Conservation (phyloP, 2,113 vertebrate genomes). For the Xiphias gladius region DNA sequence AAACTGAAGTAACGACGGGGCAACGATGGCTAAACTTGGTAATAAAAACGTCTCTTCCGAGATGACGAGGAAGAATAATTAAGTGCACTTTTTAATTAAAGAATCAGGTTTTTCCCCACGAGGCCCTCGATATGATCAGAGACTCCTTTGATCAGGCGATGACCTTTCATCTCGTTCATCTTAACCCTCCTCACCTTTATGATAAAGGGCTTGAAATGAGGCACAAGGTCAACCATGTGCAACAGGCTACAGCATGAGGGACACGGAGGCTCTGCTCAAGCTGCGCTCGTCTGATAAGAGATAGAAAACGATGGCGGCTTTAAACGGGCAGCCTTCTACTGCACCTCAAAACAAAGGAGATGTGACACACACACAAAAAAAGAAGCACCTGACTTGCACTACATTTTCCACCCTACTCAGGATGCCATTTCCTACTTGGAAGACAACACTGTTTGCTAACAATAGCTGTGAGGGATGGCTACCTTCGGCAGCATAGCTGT, state of each 20-base stretch:
- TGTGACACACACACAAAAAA: not conserved
- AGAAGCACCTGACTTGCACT: not conserved
- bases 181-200: constrained; percentile 1
- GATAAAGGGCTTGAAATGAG: not conserved
- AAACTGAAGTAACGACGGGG: constrained; percentile 14
- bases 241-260: not conserved
- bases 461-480: not conserved
- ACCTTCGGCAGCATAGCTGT: not conserved
- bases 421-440: not conserved
- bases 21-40: constrained; percentile 20
- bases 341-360: not conserved
- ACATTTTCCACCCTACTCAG: not conserved
- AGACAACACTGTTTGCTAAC: not conserved
- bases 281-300: not conserved
- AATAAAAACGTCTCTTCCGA: constrained; percentile 27
- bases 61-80: constrained; percentile 40
- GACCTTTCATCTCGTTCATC: constrained; percentile 48
- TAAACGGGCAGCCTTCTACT: not conserved
- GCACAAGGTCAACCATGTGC: not conserved
- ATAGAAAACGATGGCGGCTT: not conserved
- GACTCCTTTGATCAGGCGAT: constrained; percentile 62
- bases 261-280: not conserved
- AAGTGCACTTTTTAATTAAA: constrained; percentile 66
- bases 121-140: constrained; percentile 62
- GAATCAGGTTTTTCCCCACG: constrained; percentile 38